Evolutionary conservation across 1,140 invertebrate species (phyloP), one percentile per base, ranked within the genome.

Genomic region (Saccostrea echinata): DNA sequence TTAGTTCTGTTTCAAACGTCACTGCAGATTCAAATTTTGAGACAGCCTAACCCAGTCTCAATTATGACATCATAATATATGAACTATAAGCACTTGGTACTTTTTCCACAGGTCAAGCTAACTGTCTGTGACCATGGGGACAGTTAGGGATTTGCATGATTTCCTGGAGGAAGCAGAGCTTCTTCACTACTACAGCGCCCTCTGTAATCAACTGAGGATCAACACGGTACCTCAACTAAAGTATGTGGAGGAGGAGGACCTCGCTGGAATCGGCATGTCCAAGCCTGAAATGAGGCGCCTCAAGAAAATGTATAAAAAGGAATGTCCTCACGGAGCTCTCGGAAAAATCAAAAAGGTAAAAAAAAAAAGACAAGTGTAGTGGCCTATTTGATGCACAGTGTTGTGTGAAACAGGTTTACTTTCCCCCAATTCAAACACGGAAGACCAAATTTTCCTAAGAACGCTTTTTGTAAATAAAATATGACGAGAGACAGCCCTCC

Each of bases 211-310:
- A 87, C 93, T 97, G 55, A 96, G 96, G 93, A 95, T 97, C 33
- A 94, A 92, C 0, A 90, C 87, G 30, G 97, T 98, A n/a, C 97
- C 97, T 33, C 98, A 99, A 94, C 95, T 99, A n/a, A 99, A 99
- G 94, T 99, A 98, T 96, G 98, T 99, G 9, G 97, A 97, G 0
- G 98, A 99, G 91, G 97, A 98, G 89, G 99, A 99, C 95, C 95
- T 99, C 51, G 95, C 96, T 57, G 97, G 97, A 87, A 97, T 99
- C 91, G 98, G 98, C 9, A 98, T 99, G 96, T 98, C 98, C 12
- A 97, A 98, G 90, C 98, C 98, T 33, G 99, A 99, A 95, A 96
- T 98, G 90, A 96, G 98, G 87, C 96, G 99, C 61, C 96, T 99
- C 57, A 99, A 99, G 95, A 98, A 97, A 93, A 99, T 98, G 93